These are phyloP conservation scores for Drosophila littoralis DNA, from an alignment of 1,140 invertebrate genomes.

Conservation along the genomic window DNA sequence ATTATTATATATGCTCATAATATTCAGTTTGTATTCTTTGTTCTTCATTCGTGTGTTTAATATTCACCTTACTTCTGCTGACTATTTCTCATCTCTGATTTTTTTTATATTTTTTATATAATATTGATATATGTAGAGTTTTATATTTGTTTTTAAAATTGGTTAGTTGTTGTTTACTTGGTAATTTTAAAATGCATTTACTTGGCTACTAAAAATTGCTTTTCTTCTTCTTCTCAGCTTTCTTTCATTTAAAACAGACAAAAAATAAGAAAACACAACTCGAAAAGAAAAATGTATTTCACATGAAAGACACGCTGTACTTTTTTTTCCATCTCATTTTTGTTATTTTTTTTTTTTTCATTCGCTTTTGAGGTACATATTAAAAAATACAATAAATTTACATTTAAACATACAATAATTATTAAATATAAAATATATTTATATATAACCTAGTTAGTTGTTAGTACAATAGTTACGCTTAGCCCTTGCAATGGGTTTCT, in stretches of 20 bases:
- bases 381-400: conserved; percentile 83
- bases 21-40: conserved; percentile 26
- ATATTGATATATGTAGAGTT: conserved; percentile 24
- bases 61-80: conserved; percentile 44
- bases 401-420: conserved; percentile 80
- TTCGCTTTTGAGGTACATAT: conserved; percentile 70
- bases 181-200: conserved; percentile 37
- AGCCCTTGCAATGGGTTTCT: conserved; percentile 36
- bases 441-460: conserved; percentile 72
- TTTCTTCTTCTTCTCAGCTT: conserved; percentile 46
- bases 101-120: conserved; percentile 15
- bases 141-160: conserved; percentile 61
- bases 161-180: conserved; percentile 56
- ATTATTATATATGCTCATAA: conserved; percentile 22
- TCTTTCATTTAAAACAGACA: conserved; percentile 31
- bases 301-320: not conserved
- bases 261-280: conserved; percentile 54
- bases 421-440: conserved; percentile 69
- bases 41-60: conserved; percentile 14
- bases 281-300: conserved; percentile 19
- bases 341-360: conserved; percentile 19
- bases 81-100: conserved; percentile 37
- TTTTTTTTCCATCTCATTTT: conserved; percentile 8
- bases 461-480: conserved; percentile 70
- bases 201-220: conserved; percentile 63